Base-by-base conservation (phyloP, 1,140 invertebrate species). In the Drosophila albomicans region DNA sequence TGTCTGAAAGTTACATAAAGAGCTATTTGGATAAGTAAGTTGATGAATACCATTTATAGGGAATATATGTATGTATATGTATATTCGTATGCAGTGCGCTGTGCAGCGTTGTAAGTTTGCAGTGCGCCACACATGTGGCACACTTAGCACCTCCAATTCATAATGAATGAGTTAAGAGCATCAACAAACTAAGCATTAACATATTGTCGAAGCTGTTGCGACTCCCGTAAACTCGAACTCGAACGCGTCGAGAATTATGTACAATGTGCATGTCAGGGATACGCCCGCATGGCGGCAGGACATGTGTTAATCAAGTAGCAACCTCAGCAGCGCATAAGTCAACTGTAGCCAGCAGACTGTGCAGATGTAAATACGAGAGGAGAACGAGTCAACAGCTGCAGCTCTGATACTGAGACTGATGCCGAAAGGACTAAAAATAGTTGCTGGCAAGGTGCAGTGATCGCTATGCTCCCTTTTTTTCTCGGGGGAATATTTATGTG, bases 151-250 rank as follows among this genome's bases (percentile, higher is more conserved):
- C 84, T 87, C 80, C 84, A 88, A 88, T 87, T 88, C 85, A 88
- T 84, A 88, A 88, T 88, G 84, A 88, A 89, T 88, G 85, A 88
- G 84, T 88, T 88, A 88, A 80, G 85, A 88, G 84, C 84, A 89
- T 89, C 85, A 88, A 88, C 84, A 88, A 88, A 89, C 80, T 62
- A 88, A 80, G 54, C 69, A 88, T 68, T 65, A 66, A 87, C 82
- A 88, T 82, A 84, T 88, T 38, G 35, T 38, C 35, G 35, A 38
- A 10, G 35, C 35, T 10, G 35, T 8, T 38, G 2, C 32, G 72
- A 77, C 84, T 75, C 58, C 84, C 63, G 72, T 48, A 62, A 54
- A 66, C 38, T 30, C 52, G 57, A 54, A 63, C 63, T 30, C 52
- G 51, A 54, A 63, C 63, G 56, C 49, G 38, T 48, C 11, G 56